Conservation (phyloP, 2,888 invertebrate genomes). For the Drosophila imparisetae region DNA sequence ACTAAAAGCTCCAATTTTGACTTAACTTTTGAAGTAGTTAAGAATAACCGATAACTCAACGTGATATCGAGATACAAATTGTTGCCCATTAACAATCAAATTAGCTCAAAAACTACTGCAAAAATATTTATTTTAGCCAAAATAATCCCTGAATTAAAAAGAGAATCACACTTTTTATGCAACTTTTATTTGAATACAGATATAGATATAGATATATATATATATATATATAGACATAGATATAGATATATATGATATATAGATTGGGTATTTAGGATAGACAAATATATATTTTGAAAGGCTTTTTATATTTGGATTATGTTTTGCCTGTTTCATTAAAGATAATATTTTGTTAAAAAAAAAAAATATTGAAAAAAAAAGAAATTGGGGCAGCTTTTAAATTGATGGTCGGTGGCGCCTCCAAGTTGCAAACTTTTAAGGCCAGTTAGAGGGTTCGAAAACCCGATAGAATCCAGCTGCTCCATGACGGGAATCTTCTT, state of each 20-base stretch:
- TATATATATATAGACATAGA: not conserved
- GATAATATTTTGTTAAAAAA: constrained; percentile 8
- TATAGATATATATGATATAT: not conserved
- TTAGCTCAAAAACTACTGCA: too few species aligned
- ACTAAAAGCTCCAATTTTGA: too few species aligned
- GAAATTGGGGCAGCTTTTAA: not conserved
- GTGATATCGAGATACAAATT: too few species aligned
- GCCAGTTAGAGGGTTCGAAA: fast-evolving
- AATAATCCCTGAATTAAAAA: not conserved
- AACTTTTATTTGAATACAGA: not conserved
- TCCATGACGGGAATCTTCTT: not conserved
- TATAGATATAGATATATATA: not conserved
- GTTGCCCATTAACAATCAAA: too few species aligned
- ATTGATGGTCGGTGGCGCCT: not conserved
- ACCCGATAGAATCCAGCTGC: not conserved
- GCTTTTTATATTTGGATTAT: not conserved
- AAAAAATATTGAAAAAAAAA: not conserved
- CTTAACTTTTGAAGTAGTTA: too few species aligned
- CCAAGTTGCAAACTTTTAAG: not conserved
- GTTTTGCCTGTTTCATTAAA: constrained; percentile 16
- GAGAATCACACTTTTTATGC: not conserved
- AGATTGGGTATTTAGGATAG: not conserved
- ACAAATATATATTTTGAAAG: not conserved
- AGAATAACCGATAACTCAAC: too few species aligned
- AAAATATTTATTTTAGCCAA: not conserved